phyloP scores from a whole-genome alignment of 2,888 invertebrate genomes.

The Polymixis lichenea region DNA sequence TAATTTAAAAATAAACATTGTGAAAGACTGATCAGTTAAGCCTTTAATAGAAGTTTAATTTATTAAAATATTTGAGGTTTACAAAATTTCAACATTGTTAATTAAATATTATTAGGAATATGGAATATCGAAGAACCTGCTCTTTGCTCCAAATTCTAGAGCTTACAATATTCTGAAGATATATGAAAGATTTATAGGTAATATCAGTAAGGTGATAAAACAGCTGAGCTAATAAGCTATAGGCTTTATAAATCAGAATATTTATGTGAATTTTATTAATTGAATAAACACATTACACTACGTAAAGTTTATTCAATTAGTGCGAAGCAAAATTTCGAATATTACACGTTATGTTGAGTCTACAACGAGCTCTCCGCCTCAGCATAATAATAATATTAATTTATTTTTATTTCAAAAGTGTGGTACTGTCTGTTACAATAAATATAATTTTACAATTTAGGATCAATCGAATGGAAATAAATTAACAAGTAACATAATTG shows the following conservation, averaged over 20 bases:
- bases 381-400: conserved; percentile 35
- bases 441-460: no score
- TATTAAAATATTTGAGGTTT: conserved; percentile 9
- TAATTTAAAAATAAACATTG: conserved; percentile 2
- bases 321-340: neutral
- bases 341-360: conserved; percentile 4
- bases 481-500: no score
- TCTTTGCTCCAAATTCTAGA: conserved; percentile 19
- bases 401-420: no score
- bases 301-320: no score
- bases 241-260: neutral
- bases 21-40: neutral
- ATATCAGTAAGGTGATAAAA: conserved; percentile 1
- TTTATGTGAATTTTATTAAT: neutral
- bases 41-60: neutral
- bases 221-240: neutral
- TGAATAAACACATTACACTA: no score
- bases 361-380: conserved; percentile 1
- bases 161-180: conserved; percentile 33
- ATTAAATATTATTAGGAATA: neutral
- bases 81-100: neutral
- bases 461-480: neutral
- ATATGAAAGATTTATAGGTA: conserved; percentile 25
- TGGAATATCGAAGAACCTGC: conserved; percentile 1
- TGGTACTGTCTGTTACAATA: conserved; percentile 31